Evolutionary conservation across 2,113 vertebrate genomes (phyloP).

Genomic region (Regulus satrapa): DNA sequence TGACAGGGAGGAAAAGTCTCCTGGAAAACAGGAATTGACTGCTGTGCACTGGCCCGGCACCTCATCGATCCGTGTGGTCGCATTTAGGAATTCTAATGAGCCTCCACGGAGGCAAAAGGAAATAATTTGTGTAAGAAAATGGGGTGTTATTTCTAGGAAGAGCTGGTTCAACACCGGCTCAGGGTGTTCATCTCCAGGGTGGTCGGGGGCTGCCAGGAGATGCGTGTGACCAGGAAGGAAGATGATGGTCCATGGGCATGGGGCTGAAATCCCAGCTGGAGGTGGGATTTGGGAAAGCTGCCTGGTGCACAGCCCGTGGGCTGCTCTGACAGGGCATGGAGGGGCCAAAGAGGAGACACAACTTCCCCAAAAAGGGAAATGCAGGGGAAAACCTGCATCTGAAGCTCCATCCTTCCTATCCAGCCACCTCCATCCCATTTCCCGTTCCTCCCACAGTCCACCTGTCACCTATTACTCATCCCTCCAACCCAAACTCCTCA

Average conservation of each 20-base stretch:
- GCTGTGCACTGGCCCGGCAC: not conserved
- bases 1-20: not conserved
- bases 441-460: fast-evolving
- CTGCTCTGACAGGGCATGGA: not conserved
- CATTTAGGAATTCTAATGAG: slow-evolving; percentile 33
- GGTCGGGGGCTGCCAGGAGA: fast-evolving
- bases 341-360: fast-evolving
- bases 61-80: fast-evolving
- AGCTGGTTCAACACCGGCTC: fast-evolving
- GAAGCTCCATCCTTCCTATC: no score
- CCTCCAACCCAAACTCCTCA: not conserved
- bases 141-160: not conserved
- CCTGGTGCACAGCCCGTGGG: not conserved
- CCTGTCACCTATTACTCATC: not conserved
- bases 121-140: slow-evolving; percentile 23
- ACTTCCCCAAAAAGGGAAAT: not conserved
- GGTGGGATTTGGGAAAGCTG: not conserved
- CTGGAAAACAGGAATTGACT: slow-evolving; percentile 2
- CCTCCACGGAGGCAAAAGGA: not conserved
- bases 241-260: not conserved
- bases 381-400: not conserved
- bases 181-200: fast-evolving
- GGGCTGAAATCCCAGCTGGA: not conserved
- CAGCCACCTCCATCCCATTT: no score
- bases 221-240: not conserved